These are phyloP conservation scores for Stenodema calcarata DNA, from an alignment of 2,888 invertebrate species.

Conservation along the genomic window DNA sequence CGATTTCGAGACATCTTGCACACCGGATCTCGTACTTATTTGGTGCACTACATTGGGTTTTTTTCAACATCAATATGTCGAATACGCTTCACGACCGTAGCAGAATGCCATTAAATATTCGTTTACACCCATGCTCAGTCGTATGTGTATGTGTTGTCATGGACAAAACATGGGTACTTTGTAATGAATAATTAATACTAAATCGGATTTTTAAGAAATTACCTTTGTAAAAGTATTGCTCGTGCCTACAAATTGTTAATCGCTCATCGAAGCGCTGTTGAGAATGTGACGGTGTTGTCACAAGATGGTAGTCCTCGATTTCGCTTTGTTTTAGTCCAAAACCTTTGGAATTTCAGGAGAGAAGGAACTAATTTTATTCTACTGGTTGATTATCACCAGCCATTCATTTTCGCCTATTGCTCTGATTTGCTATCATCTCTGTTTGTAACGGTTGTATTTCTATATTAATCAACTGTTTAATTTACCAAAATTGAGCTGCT, in stretches of 20 bases:
- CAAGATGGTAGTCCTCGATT: slow-evolving; percentile 50
- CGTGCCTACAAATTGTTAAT: slow-evolving; percentile 57
- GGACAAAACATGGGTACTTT: not conserved
- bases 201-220: slow-evolving; percentile 13
- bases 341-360: slow-evolving; percentile 1
- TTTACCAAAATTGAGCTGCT: slow-evolving; percentile 6
- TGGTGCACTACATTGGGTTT: not conserved
- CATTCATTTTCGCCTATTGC: slow-evolving; percentile 31
- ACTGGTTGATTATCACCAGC: not conserved
- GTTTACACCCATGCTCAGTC: not conserved
- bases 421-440: not conserved
- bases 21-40: no score
- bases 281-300: slow-evolving; percentile 51
- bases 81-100: not conserved
- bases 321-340: slow-evolving; percentile 34
- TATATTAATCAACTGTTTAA: not conserved
- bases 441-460: slow-evolving; percentile 37
- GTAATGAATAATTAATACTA: slow-evolving; percentile 13
- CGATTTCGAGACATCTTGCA: no score
- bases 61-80: not conserved
- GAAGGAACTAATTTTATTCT: slow-evolving; percentile 14
- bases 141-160: slow-evolving; percentile 15
- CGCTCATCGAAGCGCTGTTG: slow-evolving; percentile 58
- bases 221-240: slow-evolving; percentile 52
- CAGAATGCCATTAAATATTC: not conserved